A percentile compares a stretch with the other conserved stretches of the same genome.
Conservation (phyloP, 2,797 vertebrate genomes). For the Mormyrus hasselquistii region DNA sequence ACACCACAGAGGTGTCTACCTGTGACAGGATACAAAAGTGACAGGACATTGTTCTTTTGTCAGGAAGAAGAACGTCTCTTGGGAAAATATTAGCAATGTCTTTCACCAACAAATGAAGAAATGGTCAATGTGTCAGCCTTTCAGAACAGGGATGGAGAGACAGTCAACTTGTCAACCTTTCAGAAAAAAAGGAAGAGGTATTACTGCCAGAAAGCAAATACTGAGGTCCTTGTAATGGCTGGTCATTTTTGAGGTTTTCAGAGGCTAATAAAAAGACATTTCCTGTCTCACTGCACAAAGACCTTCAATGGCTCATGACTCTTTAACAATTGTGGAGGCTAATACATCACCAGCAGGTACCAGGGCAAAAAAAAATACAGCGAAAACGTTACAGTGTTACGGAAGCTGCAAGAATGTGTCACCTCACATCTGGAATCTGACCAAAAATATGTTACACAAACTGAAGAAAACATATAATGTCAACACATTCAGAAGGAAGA, state of each 20-base stretch:
- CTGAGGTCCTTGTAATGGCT: background rate
- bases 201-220: background rate
- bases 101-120: background rate
- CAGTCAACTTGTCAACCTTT: background rate
- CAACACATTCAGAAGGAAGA: background rate
- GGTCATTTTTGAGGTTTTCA: background rate
- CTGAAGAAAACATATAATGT: background rate
- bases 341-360: background rate
- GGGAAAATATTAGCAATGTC: background rate
- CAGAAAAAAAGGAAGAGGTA: background rate
- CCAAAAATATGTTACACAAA: background rate
- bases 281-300: background rate
- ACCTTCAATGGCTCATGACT: background rate
- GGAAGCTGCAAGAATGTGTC: background rate
- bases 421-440: background rate
- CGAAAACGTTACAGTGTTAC: background rate
- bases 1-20: background rate
- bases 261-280: background rate
- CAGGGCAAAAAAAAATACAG: background rate
- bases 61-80: background rate
- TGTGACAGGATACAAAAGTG: background rate
- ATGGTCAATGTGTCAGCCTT: background rate
- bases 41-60: conserved; percentile 3
- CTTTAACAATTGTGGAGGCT: background rate
- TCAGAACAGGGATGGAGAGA: background rate